phyloP scores from a whole-genome alignment of 2,888 invertebrate species.

The Calameuta filiformis region DNA sequence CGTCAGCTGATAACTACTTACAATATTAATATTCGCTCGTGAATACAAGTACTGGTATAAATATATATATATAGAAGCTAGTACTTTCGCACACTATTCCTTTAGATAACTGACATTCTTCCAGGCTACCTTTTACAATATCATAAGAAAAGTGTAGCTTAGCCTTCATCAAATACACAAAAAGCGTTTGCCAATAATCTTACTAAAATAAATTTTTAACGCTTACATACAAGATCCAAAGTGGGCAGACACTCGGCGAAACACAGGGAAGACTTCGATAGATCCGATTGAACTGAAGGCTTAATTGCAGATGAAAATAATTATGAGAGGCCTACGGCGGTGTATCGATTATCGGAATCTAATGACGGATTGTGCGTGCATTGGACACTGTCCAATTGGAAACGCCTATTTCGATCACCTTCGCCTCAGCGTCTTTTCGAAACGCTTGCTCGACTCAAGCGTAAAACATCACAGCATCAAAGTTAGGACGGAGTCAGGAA shows the following conservation, averaged over 20 bases:
- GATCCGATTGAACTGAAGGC: not conserved
- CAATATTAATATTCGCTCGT: not conserved
- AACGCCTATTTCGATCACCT: not conserved
- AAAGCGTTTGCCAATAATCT: not conserved
- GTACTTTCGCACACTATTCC: not conserved
- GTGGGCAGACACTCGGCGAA: not conserved
- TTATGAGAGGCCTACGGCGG: not conserved
- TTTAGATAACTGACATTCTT: not conserved
- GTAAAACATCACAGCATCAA: slow-evolving; percentile 60
- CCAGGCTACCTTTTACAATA: not conserved
- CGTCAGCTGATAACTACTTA: not conserved
- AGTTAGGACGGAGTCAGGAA: slow-evolving; percentile 53
- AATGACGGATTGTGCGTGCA: not conserved
- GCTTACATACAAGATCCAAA: not conserved
- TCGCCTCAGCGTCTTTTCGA: not conserved
- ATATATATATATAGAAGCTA: slow-evolving; percentile 7
- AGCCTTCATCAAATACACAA: not conserved
- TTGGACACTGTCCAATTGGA: not conserved
- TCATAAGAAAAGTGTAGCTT: not conserved
- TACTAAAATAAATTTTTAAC: not conserved
- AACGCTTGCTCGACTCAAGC: slow-evolving; percentile 32
- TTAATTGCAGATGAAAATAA: not conserved
- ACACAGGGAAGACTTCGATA: not conserved
- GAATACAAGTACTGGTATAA: not conserved
- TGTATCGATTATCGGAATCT: not conserved